Conservation (phyloP, 2,888 invertebrate species). For the Lasioglossum lativentre region DNA sequence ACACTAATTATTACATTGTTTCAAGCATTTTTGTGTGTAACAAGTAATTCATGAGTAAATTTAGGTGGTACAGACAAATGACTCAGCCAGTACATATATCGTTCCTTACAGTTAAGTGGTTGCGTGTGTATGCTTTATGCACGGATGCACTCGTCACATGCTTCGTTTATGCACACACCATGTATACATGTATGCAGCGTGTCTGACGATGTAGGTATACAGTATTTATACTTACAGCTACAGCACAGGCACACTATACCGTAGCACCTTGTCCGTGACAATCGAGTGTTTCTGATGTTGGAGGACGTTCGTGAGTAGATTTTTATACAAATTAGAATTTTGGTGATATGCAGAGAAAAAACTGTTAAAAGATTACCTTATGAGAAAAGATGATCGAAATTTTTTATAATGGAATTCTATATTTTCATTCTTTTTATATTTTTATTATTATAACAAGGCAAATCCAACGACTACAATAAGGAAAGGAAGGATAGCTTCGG, state of each 20-base stretch:
- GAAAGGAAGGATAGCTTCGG: too few relatives aligned
- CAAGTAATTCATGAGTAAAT: too few relatives aligned
- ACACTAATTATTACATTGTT: not conserved
- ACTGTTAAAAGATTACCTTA: too few relatives aligned
- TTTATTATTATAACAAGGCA: too few relatives aligned
- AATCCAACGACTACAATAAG: too few relatives aligned
- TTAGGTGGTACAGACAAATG: too few relatives aligned
- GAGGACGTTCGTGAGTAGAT: not conserved
- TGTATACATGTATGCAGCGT: constrained; percentile 59
- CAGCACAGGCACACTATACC: not conserved
- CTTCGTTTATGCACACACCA: constrained; percentile 72
- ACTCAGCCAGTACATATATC: not conserved
- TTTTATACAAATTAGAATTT: too few relatives aligned
- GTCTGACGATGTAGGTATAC: constrained; percentile 28
- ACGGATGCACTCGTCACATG: constrained; percentile 79
- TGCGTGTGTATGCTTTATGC: constrained; percentile 69
- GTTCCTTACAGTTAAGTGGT: constrained; percentile 58
- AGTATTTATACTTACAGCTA: not conserved
- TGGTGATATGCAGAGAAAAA: too few relatives aligned
- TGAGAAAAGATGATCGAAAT: too few relatives aligned
- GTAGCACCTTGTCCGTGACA: not conserved
- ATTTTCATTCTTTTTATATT: too few relatives aligned
- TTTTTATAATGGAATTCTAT: too few relatives aligned
- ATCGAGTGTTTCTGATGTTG: not conserved
- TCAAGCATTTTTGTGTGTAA: not conserved